Evolutionary conservation across 2,797 vertebrate species (phyloP), one percentile per base, ranked within the genome.

Genomic region (Eulemur mongoz): DNA sequence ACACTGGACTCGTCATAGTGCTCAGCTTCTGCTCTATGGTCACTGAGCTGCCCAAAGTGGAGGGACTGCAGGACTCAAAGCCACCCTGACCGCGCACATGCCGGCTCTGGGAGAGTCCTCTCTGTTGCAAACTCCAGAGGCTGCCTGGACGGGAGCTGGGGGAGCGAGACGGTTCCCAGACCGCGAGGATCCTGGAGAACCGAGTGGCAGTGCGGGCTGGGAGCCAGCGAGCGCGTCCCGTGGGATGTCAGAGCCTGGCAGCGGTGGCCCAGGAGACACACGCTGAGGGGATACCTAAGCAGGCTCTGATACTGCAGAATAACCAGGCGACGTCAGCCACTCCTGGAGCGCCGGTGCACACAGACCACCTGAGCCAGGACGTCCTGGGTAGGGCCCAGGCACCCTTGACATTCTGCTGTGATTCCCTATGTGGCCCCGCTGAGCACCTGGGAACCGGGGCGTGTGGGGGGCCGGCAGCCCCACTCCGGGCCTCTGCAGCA

Each of bases 401-500:
- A 5, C 38, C 15, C 17, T 30, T 25, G 8, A 23, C 2, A 2
- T 13, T 43, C 35, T 27, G 7, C 43, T 13, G 32, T 27, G 65
- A 70, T 23, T 52, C 7, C 43, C 25, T 1, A 1, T 32, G 9
- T 6, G 43, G 25, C 4, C 22, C 22, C 4, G 2, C 4, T 20
- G 7, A 63, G n/a, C 11, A 23, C 8, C 13, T 2, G 2, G 8
- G 13, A 4, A 15, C 0, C 0, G 22, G 5, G 4, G 9, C 12
- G 38, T 3, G 54, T 22, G 11, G 1, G 2, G 4, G 32, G 0
- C 0, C 27, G 13, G 43, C 43, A 45, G 43, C 25, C 35, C 45
- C 15, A 7, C 2, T 8, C 0, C 2, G 18, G 15, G 6, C 2
- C 20, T 38, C 2, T 1, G 20, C 3, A 1, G 38, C n/a, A 10